phyloP scores from a whole-genome alignment of 2,888 invertebrate species.

The Apotomis turbidana region DNA sequence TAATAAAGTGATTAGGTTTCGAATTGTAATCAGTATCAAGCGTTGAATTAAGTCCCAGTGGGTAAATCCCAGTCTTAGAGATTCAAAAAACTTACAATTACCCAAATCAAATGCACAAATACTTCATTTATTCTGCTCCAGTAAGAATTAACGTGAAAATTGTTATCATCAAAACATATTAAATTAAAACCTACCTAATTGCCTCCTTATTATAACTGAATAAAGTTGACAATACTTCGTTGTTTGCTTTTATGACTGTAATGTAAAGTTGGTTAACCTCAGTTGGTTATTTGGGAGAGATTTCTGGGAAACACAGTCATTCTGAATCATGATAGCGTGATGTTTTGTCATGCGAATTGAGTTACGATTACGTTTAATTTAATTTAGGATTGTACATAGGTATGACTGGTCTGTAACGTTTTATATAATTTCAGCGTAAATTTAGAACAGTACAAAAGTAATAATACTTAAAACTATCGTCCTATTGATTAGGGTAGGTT shows the following conservation, averaged over 20 bases:
- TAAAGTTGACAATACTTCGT: neutral
- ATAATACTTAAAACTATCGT: too few relatives aligned
- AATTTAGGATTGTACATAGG: too few relatives aligned
- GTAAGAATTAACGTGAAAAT: conserved; percentile 19
- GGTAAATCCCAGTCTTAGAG: too few relatives aligned
- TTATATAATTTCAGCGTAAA: too few relatives aligned
- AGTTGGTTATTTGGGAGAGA: conserved; percentile 32
- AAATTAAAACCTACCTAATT: neutral
- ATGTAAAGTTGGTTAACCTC: conserved; percentile 17
- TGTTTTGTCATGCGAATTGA: conserved; percentile 23
- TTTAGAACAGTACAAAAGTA: too few relatives aligned
- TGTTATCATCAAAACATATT: neutral
- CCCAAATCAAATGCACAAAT: neutral
- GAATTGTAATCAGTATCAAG: too few relatives aligned
- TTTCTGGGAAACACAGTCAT: conserved; percentile 32
- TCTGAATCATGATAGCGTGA: conserved; percentile 29
- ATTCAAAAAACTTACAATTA: neutral
- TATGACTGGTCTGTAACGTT: too few relatives aligned
- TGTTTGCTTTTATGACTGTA: neutral
- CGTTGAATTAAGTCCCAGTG: too few relatives aligned
- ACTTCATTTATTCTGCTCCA: conserved; percentile 8
- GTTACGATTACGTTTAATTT: neutral
- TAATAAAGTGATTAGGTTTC: too few relatives aligned
- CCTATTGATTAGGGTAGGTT: too few relatives aligned
- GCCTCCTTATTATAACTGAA: neutral